A percentile compares a stretch with the other conserved stretches of the same genome.
Evolutionary conservation across 2,113 vertebrate species (phyloP).

Genomic region (Rhinolophus ferrumequinum): DNA sequence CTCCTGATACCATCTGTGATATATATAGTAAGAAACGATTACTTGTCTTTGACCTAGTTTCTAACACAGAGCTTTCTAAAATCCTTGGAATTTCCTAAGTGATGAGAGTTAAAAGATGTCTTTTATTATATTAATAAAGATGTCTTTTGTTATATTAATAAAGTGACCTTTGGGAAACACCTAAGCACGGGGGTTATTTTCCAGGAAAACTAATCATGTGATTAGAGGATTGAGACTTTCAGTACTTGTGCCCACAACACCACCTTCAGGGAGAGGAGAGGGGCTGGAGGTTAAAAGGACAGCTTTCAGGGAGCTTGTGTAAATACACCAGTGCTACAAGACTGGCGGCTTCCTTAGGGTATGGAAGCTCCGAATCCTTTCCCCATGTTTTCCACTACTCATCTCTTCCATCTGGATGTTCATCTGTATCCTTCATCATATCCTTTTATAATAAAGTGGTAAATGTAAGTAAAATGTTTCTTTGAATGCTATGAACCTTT

Average conservation of each 20-base stretch:
- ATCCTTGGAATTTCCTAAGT: no score
- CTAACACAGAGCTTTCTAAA: neutral
- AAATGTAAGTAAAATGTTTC: neutral
- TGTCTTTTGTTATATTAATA: no score
- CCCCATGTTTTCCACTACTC: neutral
- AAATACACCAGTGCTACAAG: neutral
- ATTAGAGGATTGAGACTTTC: neutral
- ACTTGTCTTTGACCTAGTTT: neutral
- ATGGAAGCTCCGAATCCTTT: neutral
- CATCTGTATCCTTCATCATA: neutral
- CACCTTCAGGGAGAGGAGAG: neutral
- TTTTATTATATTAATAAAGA: neutral
- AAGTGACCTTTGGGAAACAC: no score
- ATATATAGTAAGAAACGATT: neutral
- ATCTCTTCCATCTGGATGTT: neutral
- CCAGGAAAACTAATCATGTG: no score
- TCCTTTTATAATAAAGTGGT: neutral
- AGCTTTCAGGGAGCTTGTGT: neutral
- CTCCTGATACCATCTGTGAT: neutral
- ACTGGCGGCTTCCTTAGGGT: neutral
- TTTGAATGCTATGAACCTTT: neutral
- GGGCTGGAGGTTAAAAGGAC: neutral
- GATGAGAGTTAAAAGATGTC: neutral
- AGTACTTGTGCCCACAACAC: no score
- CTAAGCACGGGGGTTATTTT: no score